phyloP scores from a whole-genome alignment of 2,797 vertebrate species.

The Peromyscus eremicus region DNA sequence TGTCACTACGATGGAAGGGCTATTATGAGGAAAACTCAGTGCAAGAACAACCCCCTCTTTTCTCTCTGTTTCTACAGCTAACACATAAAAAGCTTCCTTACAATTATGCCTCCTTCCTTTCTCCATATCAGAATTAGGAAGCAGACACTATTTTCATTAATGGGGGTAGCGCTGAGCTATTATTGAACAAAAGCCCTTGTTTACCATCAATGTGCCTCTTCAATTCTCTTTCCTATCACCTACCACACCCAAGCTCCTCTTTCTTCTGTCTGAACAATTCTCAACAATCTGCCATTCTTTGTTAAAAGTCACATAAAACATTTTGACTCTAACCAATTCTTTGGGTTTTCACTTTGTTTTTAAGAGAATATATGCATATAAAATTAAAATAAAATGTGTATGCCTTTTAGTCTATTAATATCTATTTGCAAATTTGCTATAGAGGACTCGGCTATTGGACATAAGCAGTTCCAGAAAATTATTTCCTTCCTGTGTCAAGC shows the following conservation, averaged over 20 bases:
- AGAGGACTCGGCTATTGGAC: neutral
- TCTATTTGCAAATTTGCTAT: neutral
- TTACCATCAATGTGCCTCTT: neutral
- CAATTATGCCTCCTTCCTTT: neutral
- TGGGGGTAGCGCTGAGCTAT: neutral
- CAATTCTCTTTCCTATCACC: neutral
- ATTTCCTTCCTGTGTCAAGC: neutral
- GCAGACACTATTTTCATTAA: neutral
- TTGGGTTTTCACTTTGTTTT: neutral
- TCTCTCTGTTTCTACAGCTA: neutral
- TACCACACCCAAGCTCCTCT: neutral
- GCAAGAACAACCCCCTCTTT: neutral
- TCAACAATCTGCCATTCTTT: neutral
- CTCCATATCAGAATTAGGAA: neutral
- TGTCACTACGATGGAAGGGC: neutral
- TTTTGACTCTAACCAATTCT: neutral
- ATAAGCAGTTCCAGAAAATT: neutral
- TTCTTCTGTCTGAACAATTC: neutral
- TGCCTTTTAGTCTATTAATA: neutral
- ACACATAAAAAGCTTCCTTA: neutral
- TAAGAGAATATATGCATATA: neutral
- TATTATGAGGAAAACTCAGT: slow-evolving; percentile 20
- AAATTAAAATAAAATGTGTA: neutral
- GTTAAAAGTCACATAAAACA: neutral
- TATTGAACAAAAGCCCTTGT: neutral